Percentiles rank a stretch among this genome's conserved stretches.
phyloP scores from a whole-genome alignment of 2,797 vertebrate species.

The Labeo calbasu region DNA sequence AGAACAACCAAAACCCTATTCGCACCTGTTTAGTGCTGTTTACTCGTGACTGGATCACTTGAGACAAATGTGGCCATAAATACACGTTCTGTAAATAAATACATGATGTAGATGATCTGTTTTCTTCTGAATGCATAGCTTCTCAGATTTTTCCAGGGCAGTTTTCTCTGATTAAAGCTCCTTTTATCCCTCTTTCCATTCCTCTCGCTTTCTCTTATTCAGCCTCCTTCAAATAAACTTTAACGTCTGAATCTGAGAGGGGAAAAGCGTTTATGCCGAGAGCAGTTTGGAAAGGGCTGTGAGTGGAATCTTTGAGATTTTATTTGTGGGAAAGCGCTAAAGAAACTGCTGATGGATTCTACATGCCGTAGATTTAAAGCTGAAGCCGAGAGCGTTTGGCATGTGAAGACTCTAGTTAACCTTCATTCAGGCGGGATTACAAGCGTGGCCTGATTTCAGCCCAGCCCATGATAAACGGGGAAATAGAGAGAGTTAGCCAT shows the following conservation, averaged over 20 bases:
- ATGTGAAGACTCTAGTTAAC: slow-evolving; percentile 47
- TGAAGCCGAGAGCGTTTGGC: slow-evolving; percentile 44
- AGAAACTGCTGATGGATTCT: slow-evolving; percentile 59
- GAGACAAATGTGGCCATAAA: slow-evolving; percentile 5
- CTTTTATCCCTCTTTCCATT: slow-evolving; percentile 60
- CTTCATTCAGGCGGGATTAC: slow-evolving; percentile 38
- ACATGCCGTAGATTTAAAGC: slow-evolving; percentile 54
- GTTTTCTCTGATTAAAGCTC: slow-evolving; percentile 80
- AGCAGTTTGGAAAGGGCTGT: slow-evolving; percentile 40
- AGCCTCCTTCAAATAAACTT: slow-evolving; percentile 66
- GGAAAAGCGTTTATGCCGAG: slow-evolving; percentile 51
- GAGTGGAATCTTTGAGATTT: slow-evolving; percentile 59
- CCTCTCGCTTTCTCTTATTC: slow-evolving; percentile 63
- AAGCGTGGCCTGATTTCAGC: slow-evolving; percentile 29
- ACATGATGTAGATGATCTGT: not conserved
- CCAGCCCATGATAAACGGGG: slow-evolving; percentile 38
- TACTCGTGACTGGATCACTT: not conserved
- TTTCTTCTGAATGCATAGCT: not conserved
- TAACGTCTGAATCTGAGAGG: slow-evolving; percentile 57
- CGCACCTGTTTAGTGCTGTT: not conserved
- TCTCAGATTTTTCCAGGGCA: slow-evolving; percentile 75
- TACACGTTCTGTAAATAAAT: slow-evolving; percentile 1
- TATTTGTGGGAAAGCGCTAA: slow-evolving; percentile 50
- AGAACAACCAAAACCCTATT: not conserved
- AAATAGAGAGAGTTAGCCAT: slow-evolving; percentile 11